Conservation (phyloP, 2,113 vertebrate species). For the Actinemys pallida region DNA sequence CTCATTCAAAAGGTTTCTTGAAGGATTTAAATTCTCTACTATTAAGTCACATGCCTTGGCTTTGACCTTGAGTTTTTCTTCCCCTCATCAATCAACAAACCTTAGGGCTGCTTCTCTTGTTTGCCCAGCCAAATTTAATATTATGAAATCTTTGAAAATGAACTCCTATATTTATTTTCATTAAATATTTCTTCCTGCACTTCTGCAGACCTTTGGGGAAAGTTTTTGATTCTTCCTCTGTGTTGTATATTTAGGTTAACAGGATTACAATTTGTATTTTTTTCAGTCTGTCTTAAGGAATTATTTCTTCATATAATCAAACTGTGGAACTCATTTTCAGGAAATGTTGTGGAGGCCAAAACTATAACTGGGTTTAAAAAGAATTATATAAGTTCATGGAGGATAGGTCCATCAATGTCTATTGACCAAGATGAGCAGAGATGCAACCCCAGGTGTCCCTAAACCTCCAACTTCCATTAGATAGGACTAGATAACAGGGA, state of each 20-base stretch:
- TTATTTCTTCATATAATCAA: too few species aligned
- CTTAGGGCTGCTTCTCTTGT: constrained; percentile 16
- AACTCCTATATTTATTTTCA: constrained; percentile 15
- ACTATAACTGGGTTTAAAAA: too few species aligned
- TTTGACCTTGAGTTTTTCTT: not conserved
- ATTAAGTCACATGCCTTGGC: constrained; percentile 11
- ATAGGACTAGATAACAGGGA: too few species aligned
- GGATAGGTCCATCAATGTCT: too few species aligned
- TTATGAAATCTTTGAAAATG: not conserved
- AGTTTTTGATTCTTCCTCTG: not conserved
- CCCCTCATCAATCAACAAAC: constrained; percentile 9
- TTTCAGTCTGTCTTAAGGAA: not conserved
- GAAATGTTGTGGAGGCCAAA: too few species aligned
- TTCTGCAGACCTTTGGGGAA: not conserved
- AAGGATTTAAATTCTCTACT: constrained; percentile 21
- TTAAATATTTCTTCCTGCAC: not conserved
- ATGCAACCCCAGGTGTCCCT: too few species aligned
- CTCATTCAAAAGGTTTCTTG: not conserved
- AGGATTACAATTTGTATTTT: not conserved
- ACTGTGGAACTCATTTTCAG: too few species aligned
- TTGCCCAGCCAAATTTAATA: constrained; percentile 25
- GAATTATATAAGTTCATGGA: too few species aligned
- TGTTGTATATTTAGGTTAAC: not conserved
- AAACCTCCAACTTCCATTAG: too few species aligned
- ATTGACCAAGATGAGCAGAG: too few species aligned